Base-by-base conservation (phyloP, 2,113 vertebrate genomes). In the Onychostruthus taczanowskii region DNA sequence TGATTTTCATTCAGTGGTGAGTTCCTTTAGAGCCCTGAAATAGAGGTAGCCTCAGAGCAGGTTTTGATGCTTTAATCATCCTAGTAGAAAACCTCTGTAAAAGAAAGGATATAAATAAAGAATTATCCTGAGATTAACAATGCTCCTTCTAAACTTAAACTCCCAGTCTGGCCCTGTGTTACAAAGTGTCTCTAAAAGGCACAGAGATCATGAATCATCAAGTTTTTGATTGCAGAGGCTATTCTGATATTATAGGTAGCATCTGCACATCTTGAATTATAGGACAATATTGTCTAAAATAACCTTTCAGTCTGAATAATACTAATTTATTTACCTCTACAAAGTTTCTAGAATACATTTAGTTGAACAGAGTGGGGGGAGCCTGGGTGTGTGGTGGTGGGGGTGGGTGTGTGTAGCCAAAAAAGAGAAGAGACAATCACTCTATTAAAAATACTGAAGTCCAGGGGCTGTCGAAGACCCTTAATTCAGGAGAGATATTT, bases 11-110 rank as follows among this genome's bases (percentile, higher is more conserved):
- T 94, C 62, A 27, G 18, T 16, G 35, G 46, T 55, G 81, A 90
- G 47, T 75, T 96, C 70, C 72, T 96, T 88, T 68, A 89, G 58
- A 77, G 47, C 52, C 28, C 68, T 82, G 87, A 93, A 95, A 91
- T 70, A 55, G 43, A 88, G 22, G 22, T 94, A 76, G 56, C 90
- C 90, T 89, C 88, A 79, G 87, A 96, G 88, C 70, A 56, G 18
- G 49, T 81, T 90, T 63, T 43, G 56, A 67, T 55, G 82, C 84
- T 91, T 58, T 81, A 91, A 96, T 83, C 73, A 92, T 30, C 70
- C 35, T 53, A 56, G 18, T 23, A 91, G 82, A 89, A 94, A 95
- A 82, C 21, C 31, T 66, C 35, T 0, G 1, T 59, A 31, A 67
- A 70, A 75, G 66, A 69, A 73, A 58, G 62, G 11, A 56, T 27